Evolutionary conservation across 2,797 vertebrate species (phyloP), one percentile per base, ranked within the genome.

Genomic region (Sebastes kiyomatsui): DNA sequence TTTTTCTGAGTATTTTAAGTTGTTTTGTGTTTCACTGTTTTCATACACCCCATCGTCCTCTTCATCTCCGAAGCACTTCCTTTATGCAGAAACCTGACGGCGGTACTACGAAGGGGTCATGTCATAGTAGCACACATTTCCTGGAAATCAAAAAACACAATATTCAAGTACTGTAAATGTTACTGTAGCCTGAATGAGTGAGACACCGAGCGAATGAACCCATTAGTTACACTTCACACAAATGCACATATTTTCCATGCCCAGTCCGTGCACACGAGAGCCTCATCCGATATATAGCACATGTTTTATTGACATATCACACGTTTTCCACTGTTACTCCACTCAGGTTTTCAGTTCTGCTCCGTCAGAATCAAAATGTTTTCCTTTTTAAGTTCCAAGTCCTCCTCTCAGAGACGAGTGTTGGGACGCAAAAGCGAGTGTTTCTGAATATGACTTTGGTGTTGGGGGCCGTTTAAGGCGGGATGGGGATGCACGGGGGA

Each of bases 281-380:
- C 67, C 76, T 90, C 87, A 82, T 90, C 80, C 52, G 64, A 88
- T 87, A 90, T 59, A 83, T 59, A 83, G 82, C 89, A 93, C 90
- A 87, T 55, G 62, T 91, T 84, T 88, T 88, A 76, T 84, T 52
- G 78, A 89, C 83, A 91, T 90, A 90, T 90, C 84, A 90, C 89
- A 75, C 80, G 65, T 92, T 88, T 91, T 93, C 87, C 93, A 93
- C 91, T 91, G 83, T 91, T 88, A 70, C 79, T 78, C 88, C 94
- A 94, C 95, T 96, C 95, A 96, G 95, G 95, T 94, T 95, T 95
- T 92, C 81, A 87, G 88, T 94, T 94, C 83, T 90, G 91, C 90
- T 90, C 59, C 11, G 91, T 87, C 87, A 91, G 90, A 88, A 91
- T 81, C 84, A 83, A 87, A 74, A 69, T 46, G 64, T 75, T 84